phyloP scores from a whole-genome alignment of 2,797 vertebrate species.

The Eremophila alpestris region DNA sequence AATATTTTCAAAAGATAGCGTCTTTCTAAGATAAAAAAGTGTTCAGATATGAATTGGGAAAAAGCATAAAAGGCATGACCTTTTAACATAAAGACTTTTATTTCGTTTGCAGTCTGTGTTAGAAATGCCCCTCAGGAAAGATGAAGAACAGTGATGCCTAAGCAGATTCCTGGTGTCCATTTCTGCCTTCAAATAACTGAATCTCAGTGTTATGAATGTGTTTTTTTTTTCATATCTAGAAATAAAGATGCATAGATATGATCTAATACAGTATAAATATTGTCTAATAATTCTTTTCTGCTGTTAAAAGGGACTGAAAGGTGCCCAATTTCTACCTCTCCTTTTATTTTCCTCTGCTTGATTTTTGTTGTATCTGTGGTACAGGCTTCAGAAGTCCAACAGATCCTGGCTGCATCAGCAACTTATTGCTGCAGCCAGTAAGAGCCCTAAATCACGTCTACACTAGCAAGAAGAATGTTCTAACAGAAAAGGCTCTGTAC shows the following conservation, averaged over 20 bases:
- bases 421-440: neutral
- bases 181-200: neutral
- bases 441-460: neutral
- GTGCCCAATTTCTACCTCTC: neutral
- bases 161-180: neutral
- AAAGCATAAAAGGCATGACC: neutral
- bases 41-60: neutral
- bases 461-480: neutral
- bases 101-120: neutral
- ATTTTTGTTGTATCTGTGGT: neutral
- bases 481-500: neutral
- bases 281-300: neutral
- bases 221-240: neutral
- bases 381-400: neutral
- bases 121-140: neutral
- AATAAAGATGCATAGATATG: neutral
- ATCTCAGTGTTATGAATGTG: neutral
- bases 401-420: neutral
- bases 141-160: neutral
- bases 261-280: neutral
- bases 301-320: neutral
- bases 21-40: neutral
- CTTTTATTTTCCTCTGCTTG: neutral
- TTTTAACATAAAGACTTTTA: neutral
- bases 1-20: neutral